Percentiles rank a stretch among this genome's conserved stretches.
phyloP scores from a whole-genome alignment of 2,797 vertebrate species.

The Poeciliopsis paucimaculata region DNA sequence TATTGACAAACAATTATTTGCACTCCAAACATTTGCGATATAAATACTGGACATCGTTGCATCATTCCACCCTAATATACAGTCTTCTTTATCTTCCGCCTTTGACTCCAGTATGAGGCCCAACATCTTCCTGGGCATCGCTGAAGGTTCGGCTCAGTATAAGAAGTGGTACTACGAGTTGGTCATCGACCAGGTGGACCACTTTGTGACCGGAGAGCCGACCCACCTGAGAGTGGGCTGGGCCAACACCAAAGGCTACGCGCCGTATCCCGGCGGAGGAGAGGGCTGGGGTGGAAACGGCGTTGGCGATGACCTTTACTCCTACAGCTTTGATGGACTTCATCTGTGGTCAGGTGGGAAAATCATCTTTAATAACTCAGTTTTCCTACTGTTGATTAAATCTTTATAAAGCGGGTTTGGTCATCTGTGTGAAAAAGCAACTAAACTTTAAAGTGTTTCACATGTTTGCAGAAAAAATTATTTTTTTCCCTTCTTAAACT shows the following conservation, averaged over 20 bases:
- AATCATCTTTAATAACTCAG: background rate
- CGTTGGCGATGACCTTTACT: slow-evolving; percentile 95
- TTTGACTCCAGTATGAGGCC: slow-evolving; percentile 88
- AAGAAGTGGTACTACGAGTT: slow-evolving; percentile 99
- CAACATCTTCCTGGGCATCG: slow-evolving; percentile 95
- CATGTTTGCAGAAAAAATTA: background rate
- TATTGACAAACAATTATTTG: background rate
- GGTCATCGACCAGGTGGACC: slow-evolving; percentile 96
- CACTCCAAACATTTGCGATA: background rate
- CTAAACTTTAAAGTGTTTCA: background rate
- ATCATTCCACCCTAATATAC: background rate
- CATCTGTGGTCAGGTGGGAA: slow-evolving; percentile 97
- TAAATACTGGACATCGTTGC: background rate
- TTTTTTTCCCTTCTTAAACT: too few species aligned
- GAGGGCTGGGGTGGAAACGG: slow-evolving; percentile 99
- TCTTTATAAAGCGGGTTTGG: background rate
- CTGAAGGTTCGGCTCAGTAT: slow-evolving; percentile 97
- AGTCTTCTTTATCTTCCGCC: background rate
- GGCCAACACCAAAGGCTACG: slow-evolving; percentile 96
- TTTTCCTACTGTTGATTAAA: background rate
- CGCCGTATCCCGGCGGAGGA: slow-evolving; percentile 96
- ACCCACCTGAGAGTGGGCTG: slow-evolving; percentile 96
- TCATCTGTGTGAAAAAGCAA: background rate
- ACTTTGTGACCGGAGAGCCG: slow-evolving; percentile 92
- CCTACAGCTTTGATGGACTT: slow-evolving; percentile 97